phyloP scores from a whole-genome alignment of 2,797 vertebrate species.

The Myripristis murdjan region DNA sequence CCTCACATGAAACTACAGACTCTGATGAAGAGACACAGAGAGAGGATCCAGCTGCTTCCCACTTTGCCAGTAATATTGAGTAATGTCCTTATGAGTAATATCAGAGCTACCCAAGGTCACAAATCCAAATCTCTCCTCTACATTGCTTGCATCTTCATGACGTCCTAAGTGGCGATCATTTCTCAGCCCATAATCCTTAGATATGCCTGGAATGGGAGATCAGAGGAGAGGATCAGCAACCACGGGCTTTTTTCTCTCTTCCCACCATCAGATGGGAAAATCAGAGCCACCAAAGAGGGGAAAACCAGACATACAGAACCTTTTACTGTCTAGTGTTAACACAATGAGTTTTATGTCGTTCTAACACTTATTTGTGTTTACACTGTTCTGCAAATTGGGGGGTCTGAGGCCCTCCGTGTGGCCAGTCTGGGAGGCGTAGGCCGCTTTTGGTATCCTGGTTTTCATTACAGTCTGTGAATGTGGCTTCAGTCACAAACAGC shows the following conservation, averaged over 20 bases:
- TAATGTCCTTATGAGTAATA: slow-evolving; percentile 2
- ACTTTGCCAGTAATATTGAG: not conserved
- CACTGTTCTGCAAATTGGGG: slow-evolving; percentile 11
- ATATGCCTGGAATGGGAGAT: slow-evolving; percentile 47
- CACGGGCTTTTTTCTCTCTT: not conserved
- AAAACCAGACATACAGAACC: not conserved
- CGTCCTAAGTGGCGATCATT: slow-evolving; percentile 46
- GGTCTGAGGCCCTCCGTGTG: not conserved
- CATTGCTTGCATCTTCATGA: slow-evolving; percentile 28
- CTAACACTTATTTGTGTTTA: not conserved
- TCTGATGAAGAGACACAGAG: not conserved
- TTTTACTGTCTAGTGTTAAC: not conserved
- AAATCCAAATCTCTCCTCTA: slow-evolving; percentile 7
- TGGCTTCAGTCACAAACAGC: slow-evolving; percentile 73
- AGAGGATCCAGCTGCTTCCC: not conserved
- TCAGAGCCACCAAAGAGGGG: no score
- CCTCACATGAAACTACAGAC: not conserved
- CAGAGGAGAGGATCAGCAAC: slow-evolving; percentile 32
- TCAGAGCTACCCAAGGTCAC: slow-evolving; percentile 11
- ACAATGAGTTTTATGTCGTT: not conserved
- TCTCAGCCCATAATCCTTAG: slow-evolving; percentile 35
- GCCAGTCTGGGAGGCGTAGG: not conserved
- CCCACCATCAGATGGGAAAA: not conserved
- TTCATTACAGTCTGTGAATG: slow-evolving; percentile 80
- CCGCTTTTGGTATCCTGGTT: slow-evolving; percentile 45